Percentiles rank a stretch among this genome's conserved stretches.
Conservation (phyloP, 2,113 vertebrate species). For the Holacanthus passer region DNA sequence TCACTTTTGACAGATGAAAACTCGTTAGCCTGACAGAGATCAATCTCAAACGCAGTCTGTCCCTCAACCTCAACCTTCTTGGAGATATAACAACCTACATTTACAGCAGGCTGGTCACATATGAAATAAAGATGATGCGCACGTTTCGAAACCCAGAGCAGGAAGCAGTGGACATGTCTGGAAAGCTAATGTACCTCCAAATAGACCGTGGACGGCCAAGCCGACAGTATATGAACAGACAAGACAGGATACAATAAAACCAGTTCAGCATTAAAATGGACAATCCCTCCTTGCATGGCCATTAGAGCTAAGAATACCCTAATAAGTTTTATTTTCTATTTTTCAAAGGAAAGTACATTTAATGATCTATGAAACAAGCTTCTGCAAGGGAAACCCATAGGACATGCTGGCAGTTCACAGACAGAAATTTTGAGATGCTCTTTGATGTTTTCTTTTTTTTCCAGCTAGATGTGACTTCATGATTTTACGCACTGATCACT, state of each 20-base stretch:
- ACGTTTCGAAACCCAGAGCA: conserved; percentile 55
- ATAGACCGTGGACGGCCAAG: conserved; percentile 33
- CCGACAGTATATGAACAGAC: conserved; percentile 56
- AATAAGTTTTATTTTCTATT: conserved; percentile 63
- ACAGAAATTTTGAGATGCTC: conserved; percentile 47
- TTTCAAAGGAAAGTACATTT: conserved; percentile 70
- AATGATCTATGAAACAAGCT: conserved; percentile 69
- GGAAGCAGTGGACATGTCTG: conserved; percentile 44
- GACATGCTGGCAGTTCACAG: conserved; percentile 42
- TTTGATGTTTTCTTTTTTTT: conserved; percentile 61
- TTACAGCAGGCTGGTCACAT: conserved; percentile 51
- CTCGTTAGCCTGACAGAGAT: conserved; percentile 55
- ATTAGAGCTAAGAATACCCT: conserved; percentile 63
- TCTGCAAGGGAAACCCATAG: conserved; percentile 63
- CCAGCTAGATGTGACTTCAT: conserved; percentile 43
- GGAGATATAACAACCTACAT: conserved; percentile 47
- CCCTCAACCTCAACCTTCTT: conserved; percentile 37
- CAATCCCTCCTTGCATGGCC: conserved; percentile 52
- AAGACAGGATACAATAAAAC: conserved; percentile 67
- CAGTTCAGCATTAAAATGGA: conserved; percentile 56
- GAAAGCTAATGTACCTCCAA: conserved; percentile 58
- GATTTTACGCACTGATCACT: conserved; percentile 55
- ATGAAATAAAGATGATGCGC: conserved; percentile 59
- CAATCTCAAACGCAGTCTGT: conserved; percentile 40
- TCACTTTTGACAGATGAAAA: conserved; percentile 71